Percentiles rank a stretch among this genome's conserved stretches.
phyloP scores from a whole-genome alignment of 92 coral and sea anemone genomes.

The Palythoa grandis region DNA sequence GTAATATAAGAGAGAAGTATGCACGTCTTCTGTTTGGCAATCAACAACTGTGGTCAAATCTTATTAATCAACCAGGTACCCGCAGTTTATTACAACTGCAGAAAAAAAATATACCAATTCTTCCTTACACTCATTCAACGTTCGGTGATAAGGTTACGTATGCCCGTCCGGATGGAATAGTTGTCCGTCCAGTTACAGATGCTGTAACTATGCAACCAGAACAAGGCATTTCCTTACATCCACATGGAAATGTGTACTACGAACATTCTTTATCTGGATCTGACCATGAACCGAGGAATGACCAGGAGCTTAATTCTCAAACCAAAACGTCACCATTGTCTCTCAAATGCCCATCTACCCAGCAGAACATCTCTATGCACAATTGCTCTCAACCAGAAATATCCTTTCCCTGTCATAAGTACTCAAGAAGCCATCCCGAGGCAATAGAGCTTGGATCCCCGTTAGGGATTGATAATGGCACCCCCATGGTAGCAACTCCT shows the following conservation, averaged over 20 bases:
- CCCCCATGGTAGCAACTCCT: neutral
- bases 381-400: neutral
- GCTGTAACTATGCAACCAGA: neutral
- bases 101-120: neutral
- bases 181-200: neutral
- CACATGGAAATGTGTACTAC: neutral
- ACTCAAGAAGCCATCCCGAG: neutral
- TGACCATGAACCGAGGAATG: neutral
- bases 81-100: neutral
- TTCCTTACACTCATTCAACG: neutral
- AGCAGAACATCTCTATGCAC: neutral
- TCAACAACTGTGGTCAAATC: constrained; percentile 7
- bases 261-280: neutral
- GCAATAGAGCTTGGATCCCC: neutral
- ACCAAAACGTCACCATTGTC: neutral
- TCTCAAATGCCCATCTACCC: neutral
- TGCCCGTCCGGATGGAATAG: neutral
- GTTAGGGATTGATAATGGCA: neutral
- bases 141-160: neutral
- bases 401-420: neutral
- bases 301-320: neutral
- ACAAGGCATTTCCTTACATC: neutral
- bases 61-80: neutral
- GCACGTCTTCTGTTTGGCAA: constrained; percentile 3
- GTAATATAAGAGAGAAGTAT: constrained; percentile 12